Base-by-base conservation (phyloP, 1,140 invertebrate species). In the Drosophila kikkawai region DNA sequence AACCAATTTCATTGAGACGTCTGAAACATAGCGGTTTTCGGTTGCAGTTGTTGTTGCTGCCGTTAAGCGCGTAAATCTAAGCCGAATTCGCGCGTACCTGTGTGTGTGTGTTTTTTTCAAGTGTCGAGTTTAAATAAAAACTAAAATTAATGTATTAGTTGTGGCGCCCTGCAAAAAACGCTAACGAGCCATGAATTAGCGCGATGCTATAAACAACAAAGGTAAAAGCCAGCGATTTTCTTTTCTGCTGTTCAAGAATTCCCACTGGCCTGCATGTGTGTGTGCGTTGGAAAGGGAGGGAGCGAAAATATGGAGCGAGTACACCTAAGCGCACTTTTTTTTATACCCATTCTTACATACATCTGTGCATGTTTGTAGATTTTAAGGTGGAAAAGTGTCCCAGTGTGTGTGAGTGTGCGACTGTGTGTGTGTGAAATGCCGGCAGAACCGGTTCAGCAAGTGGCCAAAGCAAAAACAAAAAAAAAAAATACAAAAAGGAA, bases 401-500 rank as follows among this genome's bases (percentile, higher is more conserved):
- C 42, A 60, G 70, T 70, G 51, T 78, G 42, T 80, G 59, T 47
- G 39, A 47, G 8, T 56, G 48, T 67, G 19, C 51, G 44, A 45
- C 37, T 47, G 42, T 59, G 42, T 70, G 29, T 81, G 32, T 55
- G 41, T 66, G 61, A 88, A 84, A 88, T 88, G 84, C 84, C 84
- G 84, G 85, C 85, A 87, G 68, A 87, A 87, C 84, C 84, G 85
- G 84, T 87, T 90, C 85, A 58, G 68, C 84, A 90, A 87, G 77
- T 87, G 84, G 80, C 81, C 80, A 84, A 77, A 84, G 63, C 65
- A 63, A 80, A 58, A 78, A 67, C 67, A 80, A 56, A 64, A 45
- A 59, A 11, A 11, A 53, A 75, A 32, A 71, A 67, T 50, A 59
- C 55, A 37, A 50, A 26, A 51, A 51, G 2, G 69, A 51, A 75